Evolutionary conservation across 2,113 vertebrate genomes (phyloP).

Genomic region (Motacilla tschutschensis): DNA sequence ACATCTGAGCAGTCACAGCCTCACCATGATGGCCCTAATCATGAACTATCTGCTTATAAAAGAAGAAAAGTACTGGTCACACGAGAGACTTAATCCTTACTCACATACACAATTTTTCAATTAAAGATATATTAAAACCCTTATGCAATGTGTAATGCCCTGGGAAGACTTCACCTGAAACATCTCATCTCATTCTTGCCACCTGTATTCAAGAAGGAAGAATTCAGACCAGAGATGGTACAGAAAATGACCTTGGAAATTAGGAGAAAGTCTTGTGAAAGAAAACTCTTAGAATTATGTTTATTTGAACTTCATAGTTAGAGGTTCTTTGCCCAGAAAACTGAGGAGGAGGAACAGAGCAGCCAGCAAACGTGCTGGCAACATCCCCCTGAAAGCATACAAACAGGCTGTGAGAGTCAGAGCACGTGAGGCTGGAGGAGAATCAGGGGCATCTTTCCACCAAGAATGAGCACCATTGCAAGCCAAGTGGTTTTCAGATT

Average conservation of each 20-base stretch:
- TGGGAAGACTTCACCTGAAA: neutral
- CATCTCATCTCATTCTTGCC: rapidly evolving
- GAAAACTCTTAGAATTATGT: neutral
- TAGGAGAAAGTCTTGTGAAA: neutral
- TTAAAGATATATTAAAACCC: neutral
- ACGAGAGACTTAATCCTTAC: neutral
- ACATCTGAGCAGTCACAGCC: neutral
- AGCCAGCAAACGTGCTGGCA: neutral
- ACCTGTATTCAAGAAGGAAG: neutral
- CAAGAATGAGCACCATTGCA: rapidly evolving
- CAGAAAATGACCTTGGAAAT: neutral
- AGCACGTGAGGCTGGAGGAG: neutral
- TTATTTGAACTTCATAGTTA: neutral
- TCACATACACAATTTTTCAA: neutral
- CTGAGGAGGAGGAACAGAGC: neutral
- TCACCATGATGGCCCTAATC: neutral
- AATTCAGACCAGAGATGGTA: neutral
- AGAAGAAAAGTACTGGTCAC: neutral
- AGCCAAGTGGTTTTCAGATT: neutral
- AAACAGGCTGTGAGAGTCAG: rapidly evolving
- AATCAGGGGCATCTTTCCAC: neutral
- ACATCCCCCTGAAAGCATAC: rapidly evolving
- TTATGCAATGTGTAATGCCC: no score
- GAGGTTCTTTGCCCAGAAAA: neutral
- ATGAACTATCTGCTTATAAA: neutral